Conservation (phyloP, 2,797 vertebrate species). For the Muscicapa comitata region DNA sequence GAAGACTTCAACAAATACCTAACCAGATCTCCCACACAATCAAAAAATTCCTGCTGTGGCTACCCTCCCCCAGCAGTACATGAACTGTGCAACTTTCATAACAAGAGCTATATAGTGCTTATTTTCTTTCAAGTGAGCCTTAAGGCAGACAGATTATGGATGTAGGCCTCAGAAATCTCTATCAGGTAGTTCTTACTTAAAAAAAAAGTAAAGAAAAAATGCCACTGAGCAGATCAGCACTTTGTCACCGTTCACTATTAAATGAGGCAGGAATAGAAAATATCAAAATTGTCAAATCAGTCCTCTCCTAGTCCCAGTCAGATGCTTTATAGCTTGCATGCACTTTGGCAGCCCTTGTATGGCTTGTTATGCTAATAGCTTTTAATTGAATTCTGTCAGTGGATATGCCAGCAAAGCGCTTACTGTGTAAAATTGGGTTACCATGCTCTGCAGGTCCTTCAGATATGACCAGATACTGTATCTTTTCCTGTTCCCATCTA, state of each 20-base stretch:
- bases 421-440: constrained; percentile 24
- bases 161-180: constrained; percentile 6
- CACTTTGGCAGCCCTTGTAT: not conserved
- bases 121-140: constrained; percentile 4
- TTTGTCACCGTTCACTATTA: not conserved
- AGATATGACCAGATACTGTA: constrained; percentile 24
- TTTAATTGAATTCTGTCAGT: constrained; percentile 30
- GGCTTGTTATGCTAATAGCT: constrained; percentile 34
- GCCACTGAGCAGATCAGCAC: not conserved
- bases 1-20: not conserved
- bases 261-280: not conserved
- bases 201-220: not conserved
- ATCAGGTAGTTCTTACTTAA: not conserved
- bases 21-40: not conserved
- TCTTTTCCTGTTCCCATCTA: constrained; percentile 40
- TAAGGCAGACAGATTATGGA: constrained; percentile 27
- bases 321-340: not conserved
- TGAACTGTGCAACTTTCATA: constrained; percentile 25
- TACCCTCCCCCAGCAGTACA: constrained; percentile 14
- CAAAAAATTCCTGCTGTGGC: not conserved
- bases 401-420: fast-evolving
- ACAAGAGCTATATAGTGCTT: not conserved
- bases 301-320: not conserved
- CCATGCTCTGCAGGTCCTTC: constrained; percentile 4
- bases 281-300: not conserved